A percentile compares a stretch with the other conserved stretches of the same genome.
Conservation (phyloP, 2,113 vertebrate genomes). For the Gallinago paraguaiae region DNA sequence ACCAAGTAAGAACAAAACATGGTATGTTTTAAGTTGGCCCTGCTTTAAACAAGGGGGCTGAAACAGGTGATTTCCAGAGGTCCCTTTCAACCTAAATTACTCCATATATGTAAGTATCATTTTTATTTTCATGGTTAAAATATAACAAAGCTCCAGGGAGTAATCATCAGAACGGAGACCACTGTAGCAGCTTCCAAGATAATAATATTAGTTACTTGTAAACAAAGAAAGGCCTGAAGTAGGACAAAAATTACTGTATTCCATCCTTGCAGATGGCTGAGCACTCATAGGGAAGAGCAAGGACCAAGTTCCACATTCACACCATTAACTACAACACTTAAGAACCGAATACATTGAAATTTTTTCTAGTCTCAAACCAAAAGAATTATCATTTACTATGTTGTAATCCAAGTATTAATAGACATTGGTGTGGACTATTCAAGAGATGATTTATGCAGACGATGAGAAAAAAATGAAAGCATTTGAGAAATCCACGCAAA, state of each 20-base stretch:
- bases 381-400: background rate
- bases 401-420: background rate
- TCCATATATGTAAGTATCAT: rapidly evolving
- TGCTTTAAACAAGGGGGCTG: background rate
- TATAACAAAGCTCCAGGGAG: background rate
- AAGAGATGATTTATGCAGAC: background rate
- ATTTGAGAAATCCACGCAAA: background rate
- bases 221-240: background rate
- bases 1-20: slow-evolving; percentile 35
- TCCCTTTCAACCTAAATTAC: background rate
- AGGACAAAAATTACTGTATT: background rate
- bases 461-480: background rate
- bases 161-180: background rate
- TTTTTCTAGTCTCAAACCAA: background rate
- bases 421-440: background rate
- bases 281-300: background rate
- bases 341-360: background rate
- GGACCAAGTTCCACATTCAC: background rate
- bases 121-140: background rate
- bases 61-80: slow-evolving; percentile 4
- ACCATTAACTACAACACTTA: background rate
- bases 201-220: background rate
- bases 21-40: background rate
- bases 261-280: background rate
- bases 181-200: background rate